Evolutionary conservation across 2,888 invertebrate species (phyloP).

Genomic region (Nephrotoma flavescens): DNA sequence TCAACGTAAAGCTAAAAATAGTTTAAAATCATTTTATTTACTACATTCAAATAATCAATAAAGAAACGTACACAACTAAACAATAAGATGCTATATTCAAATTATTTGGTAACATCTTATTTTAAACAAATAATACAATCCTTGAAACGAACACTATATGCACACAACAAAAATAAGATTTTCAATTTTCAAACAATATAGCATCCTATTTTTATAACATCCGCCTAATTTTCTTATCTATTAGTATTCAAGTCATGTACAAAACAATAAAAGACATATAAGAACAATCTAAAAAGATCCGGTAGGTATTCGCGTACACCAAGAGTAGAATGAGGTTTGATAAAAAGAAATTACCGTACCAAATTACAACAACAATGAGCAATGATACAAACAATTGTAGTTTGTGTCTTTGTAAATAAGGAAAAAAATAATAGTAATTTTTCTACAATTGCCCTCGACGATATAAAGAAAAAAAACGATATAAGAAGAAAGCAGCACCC

Average conservation of each 20-base stretch:
- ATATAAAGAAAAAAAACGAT: not conserved
- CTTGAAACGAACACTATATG: not conserved
- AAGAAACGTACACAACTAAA: too few species aligned
- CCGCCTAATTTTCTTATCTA: not conserved
- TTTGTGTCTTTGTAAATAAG: not conserved
- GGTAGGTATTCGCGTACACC: not conserved
- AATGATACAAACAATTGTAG: not conserved
- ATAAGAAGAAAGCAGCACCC: not conserved
- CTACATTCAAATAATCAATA: too few species aligned
- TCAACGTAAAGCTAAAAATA: too few species aligned
- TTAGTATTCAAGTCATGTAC: not conserved
- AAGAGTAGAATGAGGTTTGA: not conserved
- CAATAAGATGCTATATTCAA: too few species aligned
- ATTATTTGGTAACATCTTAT: not conserved
- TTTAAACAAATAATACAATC: not conserved
- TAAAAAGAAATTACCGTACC: not conserved
- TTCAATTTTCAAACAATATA: not conserved
- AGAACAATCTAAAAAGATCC: not conserved
- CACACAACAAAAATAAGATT: not conserved
- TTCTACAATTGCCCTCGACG: not conserved
- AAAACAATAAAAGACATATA: not conserved
- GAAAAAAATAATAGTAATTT: not conserved
- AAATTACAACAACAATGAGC: not conserved
- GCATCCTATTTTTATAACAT: not conserved
- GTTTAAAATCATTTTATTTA: too few species aligned